Evolutionary conservation across 2,888 invertebrate species (phyloP).

Genomic region (Odontothrips loti): DNA sequence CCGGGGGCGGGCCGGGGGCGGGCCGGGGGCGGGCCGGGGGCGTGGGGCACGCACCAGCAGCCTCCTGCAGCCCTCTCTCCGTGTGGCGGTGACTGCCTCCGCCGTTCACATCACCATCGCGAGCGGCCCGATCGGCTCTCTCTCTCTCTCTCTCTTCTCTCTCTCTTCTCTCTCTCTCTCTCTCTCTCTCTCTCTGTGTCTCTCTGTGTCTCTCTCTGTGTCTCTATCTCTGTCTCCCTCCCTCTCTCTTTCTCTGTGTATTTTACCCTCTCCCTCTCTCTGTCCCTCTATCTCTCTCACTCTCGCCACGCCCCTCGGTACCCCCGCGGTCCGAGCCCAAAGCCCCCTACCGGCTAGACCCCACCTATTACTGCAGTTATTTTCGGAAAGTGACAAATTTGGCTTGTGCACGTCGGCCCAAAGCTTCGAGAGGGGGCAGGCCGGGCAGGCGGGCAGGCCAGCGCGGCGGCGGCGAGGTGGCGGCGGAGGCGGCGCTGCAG

Average conservation of each 20-base stretch:
- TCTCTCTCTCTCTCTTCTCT: not conserved
- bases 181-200: not conserved
- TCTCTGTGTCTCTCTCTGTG: not conserved
- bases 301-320: not conserved
- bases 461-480: too few species aligned
- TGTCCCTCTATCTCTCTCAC: not conserved
- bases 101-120: too few species aligned
- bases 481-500: too few species aligned
- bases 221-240: not conserved
- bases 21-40: too few species aligned
- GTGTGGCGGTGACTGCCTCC: too few species aligned
- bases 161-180: not conserved
- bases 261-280: not conserved
- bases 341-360: conserved; percentile 55
- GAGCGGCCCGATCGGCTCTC: too few species aligned
- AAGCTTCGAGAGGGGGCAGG: conserved; percentile 30
- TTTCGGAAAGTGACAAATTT: conserved; percentile 82
- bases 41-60: too few species aligned
- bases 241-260: not conserved
- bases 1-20: too few species aligned
- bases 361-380: conserved; percentile 25
- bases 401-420: conserved; percentile 53
- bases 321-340: not conserved
- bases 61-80: too few species aligned
- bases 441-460: too few species aligned